Conservation (phyloP, 2,113 vertebrate species). For the Columba livia region DNA sequence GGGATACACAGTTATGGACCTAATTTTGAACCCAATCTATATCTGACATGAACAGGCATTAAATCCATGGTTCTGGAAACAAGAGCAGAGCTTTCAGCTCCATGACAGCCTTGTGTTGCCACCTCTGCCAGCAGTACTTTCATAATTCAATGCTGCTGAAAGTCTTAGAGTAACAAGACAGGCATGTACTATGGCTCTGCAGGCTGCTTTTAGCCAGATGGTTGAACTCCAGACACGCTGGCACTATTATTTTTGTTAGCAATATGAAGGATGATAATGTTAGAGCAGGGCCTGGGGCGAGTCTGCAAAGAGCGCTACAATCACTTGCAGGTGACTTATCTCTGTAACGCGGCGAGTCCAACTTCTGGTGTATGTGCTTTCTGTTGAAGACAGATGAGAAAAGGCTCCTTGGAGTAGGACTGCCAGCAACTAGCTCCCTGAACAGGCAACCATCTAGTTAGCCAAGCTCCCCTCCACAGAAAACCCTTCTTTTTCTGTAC, state of each 20-base stretch:
- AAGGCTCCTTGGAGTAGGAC: not conserved
- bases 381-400: not conserved
- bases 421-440: not conserved
- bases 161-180: not conserved
- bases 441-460: not conserved
- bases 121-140: not conserved
- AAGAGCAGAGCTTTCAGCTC: not conserved
- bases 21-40: not conserved
- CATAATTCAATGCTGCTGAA: not conserved
- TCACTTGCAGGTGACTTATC: not conserved
- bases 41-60: not conserved
- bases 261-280: not conserved
- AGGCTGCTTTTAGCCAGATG: not conserved
- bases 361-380: not conserved
- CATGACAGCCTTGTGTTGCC: fast-evolving
- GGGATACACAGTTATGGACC: too few species aligned
- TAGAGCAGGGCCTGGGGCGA: not conserved
- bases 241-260: not conserved
- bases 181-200: not conserved
- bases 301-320: not conserved
- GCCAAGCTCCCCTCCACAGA: not conserved
- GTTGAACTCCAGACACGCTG: not conserved
- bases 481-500: not conserved
- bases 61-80: not conserved
- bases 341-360: fast-evolving